Evolutionary conservation across 2,113 vertebrate species (phyloP), one percentile per base, ranked within the genome.

Genomic region (Gymnorhina tibicen): DNA sequence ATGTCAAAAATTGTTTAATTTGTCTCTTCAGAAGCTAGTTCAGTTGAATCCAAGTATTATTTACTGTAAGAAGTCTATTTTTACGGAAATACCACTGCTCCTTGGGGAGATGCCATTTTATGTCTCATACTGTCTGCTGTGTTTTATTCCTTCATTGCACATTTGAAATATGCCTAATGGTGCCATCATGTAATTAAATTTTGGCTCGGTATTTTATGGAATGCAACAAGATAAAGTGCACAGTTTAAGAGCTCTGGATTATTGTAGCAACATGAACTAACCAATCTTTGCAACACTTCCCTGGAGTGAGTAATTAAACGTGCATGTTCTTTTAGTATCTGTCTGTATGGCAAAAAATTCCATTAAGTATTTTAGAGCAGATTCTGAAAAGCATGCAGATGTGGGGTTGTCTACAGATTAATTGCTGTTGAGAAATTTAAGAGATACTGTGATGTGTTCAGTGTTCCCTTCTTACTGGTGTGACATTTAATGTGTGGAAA

Each of bases 121-220:
- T 74, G 76, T 87, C 50, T 95, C 30, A 3, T 56, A 50, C 12
- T 93, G 6, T 91, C 74, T 85, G 26, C 75, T 85, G 44, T 72
- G 28, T 47, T 95, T 94, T 85, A 58, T 89, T 82, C 91, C 55
- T 53, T 92, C 6, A 2, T 85, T 91, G 62, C 58, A 62, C 62
- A 35, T 89, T 87, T 95, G 49, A 94, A 92, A 69, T 84, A 52
- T 53, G 53, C 41, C 28, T 91, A 44, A 75, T 72, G 66, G 44
- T 84, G 79, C 79, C 70, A 68, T 91, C n/a, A 14, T 82, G 39
- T 96, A 91, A 84, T 92, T 91, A 91, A 62, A 69, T 89, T 76
- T 82, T 86, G 76, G 83, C 9, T 2, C 37, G 62, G 22, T 66
- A 35, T 94, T 77, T 87, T 33, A 19, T 46, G 53, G 73, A 85